Evolutionary conservation across 2,797 vertebrate species (phyloP), one percentile per base, ranked within the genome.

Genomic region (Percopsis omiscomaycus): DNA sequence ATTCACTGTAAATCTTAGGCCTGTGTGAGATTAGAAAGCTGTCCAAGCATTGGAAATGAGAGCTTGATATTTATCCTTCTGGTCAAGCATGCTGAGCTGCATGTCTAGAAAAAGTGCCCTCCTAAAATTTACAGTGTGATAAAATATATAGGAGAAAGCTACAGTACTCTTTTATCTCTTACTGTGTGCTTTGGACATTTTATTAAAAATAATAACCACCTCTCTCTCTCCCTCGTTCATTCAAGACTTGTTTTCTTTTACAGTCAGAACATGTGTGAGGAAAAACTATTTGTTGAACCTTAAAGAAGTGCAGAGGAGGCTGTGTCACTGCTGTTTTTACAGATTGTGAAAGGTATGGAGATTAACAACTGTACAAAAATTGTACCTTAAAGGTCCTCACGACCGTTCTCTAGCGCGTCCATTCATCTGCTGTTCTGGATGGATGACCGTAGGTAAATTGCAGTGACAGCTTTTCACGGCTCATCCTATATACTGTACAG

Each of bases 1-100:
- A 9, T 42, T 3, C 37, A 3, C 37, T 65, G 59, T 88, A 88
- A 84, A 88, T 89, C 55, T 16, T 3, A 48, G 12, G 10, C 55
- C 53, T 30, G 52, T 82, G 70, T 82, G 70, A 85, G 84, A 85
- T 89, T 86, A 87, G 64, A 79, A 68, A 78, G 57, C 69, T 77
- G 77, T 78, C 80, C 46, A 9, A 46, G 51, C 10, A 62, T 62
- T 81, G 78, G 81, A 88, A 85, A 88, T 80, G 61, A 77, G 77
- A 81, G 77, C 49, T 59, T 70, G 6, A 58, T 68, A 66, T 85
- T 86, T 64, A 89, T 86, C 72, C 64, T 64, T 32, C 37, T 46
- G 58, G 50, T 71, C 69, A 62, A 52, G 69, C 62, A 75, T 83
- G 70, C 27, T 61, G 66, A 75, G 76, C 70, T 42, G n/a, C 63